Percentiles rank a stretch among this genome's conserved stretches.
Evolutionary conservation across 2,797 vertebrate genomes (phyloP).

Genomic region (Betta splendens): DNA sequence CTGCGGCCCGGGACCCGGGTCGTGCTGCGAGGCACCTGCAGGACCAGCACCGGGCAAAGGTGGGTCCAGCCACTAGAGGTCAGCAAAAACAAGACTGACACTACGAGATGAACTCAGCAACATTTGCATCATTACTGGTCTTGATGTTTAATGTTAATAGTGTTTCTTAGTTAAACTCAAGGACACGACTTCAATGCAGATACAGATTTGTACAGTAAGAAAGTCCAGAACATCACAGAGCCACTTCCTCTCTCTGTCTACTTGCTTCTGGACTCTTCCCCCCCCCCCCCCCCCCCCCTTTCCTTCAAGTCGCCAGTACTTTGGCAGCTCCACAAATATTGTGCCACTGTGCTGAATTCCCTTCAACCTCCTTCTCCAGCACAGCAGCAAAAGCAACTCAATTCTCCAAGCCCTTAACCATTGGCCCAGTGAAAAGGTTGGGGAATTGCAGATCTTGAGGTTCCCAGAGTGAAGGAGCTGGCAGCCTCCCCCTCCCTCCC

Average conservation of each 20-base stretch:
- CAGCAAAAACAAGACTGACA: neutral
- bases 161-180: too few species aligned
- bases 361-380: constrained; percentile 43
- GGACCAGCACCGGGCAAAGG: neutral
- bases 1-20: neutral
- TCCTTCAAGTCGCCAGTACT: constrained; percentile 35
- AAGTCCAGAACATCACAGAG: too few species aligned
- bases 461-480: constrained; percentile 31
- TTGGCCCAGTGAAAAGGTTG: constrained; percentile 41
- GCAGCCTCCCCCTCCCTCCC: constrained; percentile 12
- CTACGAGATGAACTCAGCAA: too few species aligned
- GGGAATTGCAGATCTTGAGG: constrained; percentile 61
- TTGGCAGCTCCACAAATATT: constrained; percentile 53
- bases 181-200: too few species aligned
- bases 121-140: too few species aligned
- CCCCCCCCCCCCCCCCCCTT: constrained; percentile 17
- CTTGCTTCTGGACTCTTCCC: neutral
- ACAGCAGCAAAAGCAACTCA: constrained; percentile 38
- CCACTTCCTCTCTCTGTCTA: neutral
- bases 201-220: too few species aligned
- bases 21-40: neutral
- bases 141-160: too few species aligned
- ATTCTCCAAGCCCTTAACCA: constrained; percentile 46
- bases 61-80: neutral
- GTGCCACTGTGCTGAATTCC: constrained; percentile 50